phyloP scores from a whole-genome alignment of 2,113 vertebrate species.

The Lagopus muta region DNA sequence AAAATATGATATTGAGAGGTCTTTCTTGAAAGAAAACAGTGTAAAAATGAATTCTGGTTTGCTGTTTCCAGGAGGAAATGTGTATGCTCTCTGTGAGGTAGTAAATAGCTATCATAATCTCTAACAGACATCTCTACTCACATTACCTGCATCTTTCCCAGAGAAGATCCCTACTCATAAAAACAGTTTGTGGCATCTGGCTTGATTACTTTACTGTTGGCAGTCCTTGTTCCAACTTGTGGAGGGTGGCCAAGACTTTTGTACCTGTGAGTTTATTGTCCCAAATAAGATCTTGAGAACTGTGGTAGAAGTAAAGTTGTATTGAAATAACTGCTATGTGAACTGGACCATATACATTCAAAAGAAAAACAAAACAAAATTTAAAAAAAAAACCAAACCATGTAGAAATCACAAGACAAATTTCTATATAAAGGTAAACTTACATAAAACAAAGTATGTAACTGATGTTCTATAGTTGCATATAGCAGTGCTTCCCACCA shows the following conservation, averaged over 20 bases:
- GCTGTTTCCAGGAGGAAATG: neutral
- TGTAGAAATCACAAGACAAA: neutral
- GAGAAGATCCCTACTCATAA: constrained; percentile 3
- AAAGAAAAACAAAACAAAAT: neutral
- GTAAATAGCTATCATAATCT: neutral
- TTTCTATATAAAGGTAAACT: too few relatives aligned
- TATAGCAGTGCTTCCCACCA: neutral
- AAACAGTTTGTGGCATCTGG: neutral
- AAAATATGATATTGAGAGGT: neutral
- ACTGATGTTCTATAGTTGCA: neutral
- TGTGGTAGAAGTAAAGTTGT: neutral
- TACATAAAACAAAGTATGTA: neutral
- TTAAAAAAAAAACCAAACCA: too few relatives aligned
- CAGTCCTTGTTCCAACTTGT: neutral
- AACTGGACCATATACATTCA: neutral
- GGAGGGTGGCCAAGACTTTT: neutral
- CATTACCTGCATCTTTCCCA: neutral
- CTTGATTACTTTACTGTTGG: neutral
- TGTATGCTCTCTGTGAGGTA: neutral
- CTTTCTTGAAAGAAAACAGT: neutral
- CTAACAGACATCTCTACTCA: neutral
- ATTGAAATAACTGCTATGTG: neutral
- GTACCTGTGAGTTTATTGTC: neutral
- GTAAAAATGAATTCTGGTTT: neutral
- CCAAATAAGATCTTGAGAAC: neutral